phyloP scores from a whole-genome alignment of 2,888 invertebrate species.

The Stegana nigrithorax region DNA sequence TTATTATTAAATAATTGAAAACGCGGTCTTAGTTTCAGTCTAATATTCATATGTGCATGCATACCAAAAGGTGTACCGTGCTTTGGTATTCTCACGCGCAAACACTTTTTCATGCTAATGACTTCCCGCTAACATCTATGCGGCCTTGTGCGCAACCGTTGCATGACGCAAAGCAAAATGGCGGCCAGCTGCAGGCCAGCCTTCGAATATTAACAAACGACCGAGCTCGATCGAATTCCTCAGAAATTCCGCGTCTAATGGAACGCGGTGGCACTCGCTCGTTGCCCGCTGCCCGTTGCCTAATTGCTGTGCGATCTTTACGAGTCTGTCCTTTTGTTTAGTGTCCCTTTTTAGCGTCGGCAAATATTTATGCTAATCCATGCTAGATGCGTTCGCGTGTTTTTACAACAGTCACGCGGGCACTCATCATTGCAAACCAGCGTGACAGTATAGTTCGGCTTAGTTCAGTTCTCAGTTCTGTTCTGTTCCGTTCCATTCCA shows the following conservation, averaged over 20 bases:
- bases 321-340: conserved; percentile 33
- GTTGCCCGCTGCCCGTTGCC: conserved; percentile 13
- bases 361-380: not conserved
- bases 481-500: too few species aligned
- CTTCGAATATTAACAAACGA: not conserved
- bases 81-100: too few species aligned
- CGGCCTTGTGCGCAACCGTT: conserved; percentile 32
- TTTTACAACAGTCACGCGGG: not conserved
- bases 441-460: not conserved
- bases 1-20: too few species aligned
- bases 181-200: conserved; percentile 25
- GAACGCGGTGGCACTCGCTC: not conserved
- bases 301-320: conserved; percentile 54
- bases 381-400: conserved; percentile 9
- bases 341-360: not conserved
- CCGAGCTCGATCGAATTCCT: not conserved
- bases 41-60: not conserved
- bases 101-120: conserved; percentile 43
- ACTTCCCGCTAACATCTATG: conserved; percentile 52
- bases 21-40: too few species aligned
- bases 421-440: not conserved
- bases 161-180: conserved; percentile 43
- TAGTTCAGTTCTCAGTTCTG: not conserved
- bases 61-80: too few species aligned
- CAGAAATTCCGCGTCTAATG: not conserved